A percentile compares a stretch with the other conserved stretches of the same genome.
phyloP scores from a whole-genome alignment of 2,113 vertebrate species.

The Chaenogobius annularis region DNA sequence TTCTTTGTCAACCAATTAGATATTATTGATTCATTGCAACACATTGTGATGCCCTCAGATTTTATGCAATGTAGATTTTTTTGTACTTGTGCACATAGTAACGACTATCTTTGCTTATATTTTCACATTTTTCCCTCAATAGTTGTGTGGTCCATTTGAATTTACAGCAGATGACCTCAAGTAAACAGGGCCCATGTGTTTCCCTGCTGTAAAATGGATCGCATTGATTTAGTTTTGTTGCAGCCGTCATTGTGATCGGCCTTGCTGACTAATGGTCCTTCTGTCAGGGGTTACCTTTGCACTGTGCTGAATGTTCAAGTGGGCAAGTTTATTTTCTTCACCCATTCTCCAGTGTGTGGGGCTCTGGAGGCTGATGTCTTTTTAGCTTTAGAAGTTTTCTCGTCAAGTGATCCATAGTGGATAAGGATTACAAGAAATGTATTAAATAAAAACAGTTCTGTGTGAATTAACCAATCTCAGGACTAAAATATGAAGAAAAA shows the following conservation, averaged over 20 bases:
- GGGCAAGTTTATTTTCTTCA: constrained; percentile 13
- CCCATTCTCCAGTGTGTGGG: constrained; percentile 17
- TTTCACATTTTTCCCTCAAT: neutral
- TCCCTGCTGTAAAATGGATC: constrained; percentile 38
- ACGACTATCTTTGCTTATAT: neutral
- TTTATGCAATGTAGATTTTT: neutral
- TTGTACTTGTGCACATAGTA: neutral
- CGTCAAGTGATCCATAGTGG: neutral
- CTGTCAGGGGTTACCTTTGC: constrained; percentile 44
- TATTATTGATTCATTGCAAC: neutral
- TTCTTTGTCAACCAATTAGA: neutral
- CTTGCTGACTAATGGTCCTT: constrained; percentile 63
- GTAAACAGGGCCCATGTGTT: constrained; percentile 14
- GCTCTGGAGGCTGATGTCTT: constrained; percentile 31
- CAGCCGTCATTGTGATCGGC: constrained; percentile 31
- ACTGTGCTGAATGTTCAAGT: constrained; percentile 46
- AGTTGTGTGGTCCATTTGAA: neutral
- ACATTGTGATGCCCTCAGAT: neutral
- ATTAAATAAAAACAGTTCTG: neutral
- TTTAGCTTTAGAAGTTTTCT: neutral
- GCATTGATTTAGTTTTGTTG: constrained; percentile 46
- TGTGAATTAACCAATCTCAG: neutral
- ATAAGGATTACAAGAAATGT: neutral
- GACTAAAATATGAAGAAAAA: neutral
- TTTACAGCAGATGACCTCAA: neutral